Evolutionary conservation across 2,888 invertebrate species (phyloP).

Genomic region (Entomobrya multifasciata): DNA sequence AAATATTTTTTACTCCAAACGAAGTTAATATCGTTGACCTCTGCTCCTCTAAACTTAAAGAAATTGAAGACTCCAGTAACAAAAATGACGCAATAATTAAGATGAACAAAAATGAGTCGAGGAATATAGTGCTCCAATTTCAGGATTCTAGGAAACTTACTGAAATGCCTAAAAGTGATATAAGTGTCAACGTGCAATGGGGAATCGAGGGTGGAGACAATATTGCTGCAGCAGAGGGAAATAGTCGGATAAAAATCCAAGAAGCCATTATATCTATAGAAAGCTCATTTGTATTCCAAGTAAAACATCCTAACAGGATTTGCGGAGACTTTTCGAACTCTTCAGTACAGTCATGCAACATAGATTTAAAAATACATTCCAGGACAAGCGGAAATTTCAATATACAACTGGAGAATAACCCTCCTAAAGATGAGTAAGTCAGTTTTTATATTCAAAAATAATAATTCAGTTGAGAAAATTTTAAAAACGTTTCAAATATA

Average conservation of each 20-base stretch:
- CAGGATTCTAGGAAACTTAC: background rate
- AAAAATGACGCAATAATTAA: constrained; percentile 25
- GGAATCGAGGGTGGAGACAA: constrained; percentile 7
- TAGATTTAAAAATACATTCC: constrained; percentile 70
- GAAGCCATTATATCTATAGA: constrained; percentile 45
- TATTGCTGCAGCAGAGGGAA: constrained; percentile 43
- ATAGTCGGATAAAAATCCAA: constrained; percentile 45
- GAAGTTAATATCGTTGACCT: constrained; percentile 38
- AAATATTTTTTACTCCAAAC: constrained; percentile 53
- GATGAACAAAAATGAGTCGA: constrained; percentile 66
- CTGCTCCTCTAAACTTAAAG: constrained; percentile 20
- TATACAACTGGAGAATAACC: constrained; percentile 65
- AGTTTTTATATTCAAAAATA: background rate
- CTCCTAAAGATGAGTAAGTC: constrained; percentile 64
- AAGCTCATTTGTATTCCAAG: constrained; percentile 73
- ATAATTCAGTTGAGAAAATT: no score
- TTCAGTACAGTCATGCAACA: constrained; percentile 46
- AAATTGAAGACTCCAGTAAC: background rate
- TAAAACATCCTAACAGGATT: constrained; percentile 68
- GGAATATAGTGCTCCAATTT: constrained; percentile 68
- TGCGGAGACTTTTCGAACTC: constrained; percentile 39
- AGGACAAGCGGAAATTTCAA: constrained; percentile 68
- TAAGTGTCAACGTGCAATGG: constrained; percentile 54
- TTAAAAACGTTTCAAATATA: no score
- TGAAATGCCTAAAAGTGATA: background rate